These are phyloP conservation scores for Cyclophora albipunctata DNA, from an alignment of 2,888 invertebrate genomes.

Conservation along the genomic window DNA sequence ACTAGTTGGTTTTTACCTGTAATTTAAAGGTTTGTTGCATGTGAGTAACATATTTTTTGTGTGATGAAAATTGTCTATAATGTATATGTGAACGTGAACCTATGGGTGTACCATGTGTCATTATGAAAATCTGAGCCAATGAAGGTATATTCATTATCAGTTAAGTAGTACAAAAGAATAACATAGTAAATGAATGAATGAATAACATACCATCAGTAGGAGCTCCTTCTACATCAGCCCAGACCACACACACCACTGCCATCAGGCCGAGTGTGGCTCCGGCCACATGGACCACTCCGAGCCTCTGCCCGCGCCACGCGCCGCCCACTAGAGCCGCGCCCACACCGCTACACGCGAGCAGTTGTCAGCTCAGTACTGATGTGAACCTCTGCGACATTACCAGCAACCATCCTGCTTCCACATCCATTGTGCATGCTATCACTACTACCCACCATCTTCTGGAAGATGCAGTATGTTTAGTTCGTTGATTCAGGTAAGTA, in stretches of 20 bases:
- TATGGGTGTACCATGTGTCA: too few species aligned
- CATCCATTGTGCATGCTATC: constrained; percentile 85
- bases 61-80: too few species aligned
- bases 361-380: constrained; percentile 78
- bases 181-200: too few species aligned
- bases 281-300: constrained; percentile 83
- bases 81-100: too few species aligned
- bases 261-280: constrained; percentile 87
- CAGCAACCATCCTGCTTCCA: constrained; percentile 89
- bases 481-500: background rate
- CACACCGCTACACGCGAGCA: constrained; percentile 90
- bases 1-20: constrained; percentile 85
- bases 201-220: constrained; percentile 74
- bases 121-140: too few species aligned
- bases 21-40: constrained; percentile 24
- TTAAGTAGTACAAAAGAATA: too few species aligned
- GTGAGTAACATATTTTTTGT: background rate
- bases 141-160: too few species aligned
- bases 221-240: constrained; percentile 86
- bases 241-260: constrained; percentile 88
- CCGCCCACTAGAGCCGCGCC: constrained; percentile 88
- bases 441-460: constrained; percentile 81
- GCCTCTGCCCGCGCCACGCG: constrained; percentile 83
- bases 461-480: constrained; percentile 28
- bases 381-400: constrained; percentile 83